phyloP scores from a whole-genome alignment of 2,888 invertebrate genomes.

The Eustalomyia histrio region DNA sequence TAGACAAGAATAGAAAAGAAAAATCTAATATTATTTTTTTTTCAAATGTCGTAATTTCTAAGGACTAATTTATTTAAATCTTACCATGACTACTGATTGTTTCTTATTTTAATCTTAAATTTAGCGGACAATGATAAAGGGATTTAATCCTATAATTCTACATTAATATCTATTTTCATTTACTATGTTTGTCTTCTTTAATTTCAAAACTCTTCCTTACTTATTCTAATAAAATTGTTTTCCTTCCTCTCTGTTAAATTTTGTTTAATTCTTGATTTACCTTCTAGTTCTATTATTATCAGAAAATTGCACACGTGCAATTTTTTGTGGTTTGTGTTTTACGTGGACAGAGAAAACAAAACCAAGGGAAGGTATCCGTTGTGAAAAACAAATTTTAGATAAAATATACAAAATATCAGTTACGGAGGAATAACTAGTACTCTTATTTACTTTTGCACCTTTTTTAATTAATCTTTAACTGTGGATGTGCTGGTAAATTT shows the following conservation, averaged over 20 bases:
- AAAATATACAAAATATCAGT: too few species aligned
- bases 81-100: too few species aligned
- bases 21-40: too few species aligned
- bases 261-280: slow-evolving; percentile 23
- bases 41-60: too few species aligned
- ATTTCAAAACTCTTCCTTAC: neutral
- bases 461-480: too few species aligned
- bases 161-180: slow-evolving; percentile 1
- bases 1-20: too few species aligned
- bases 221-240: slow-evolving; percentile 6
- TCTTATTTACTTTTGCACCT: too few species aligned
- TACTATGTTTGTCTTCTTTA: neutral
- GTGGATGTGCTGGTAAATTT: too few species aligned
- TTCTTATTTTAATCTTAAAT: neutral
- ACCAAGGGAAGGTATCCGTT: slow-evolving; percentile 6
- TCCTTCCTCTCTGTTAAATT: slow-evolving; percentile 27
- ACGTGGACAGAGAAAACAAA: neutral
- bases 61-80: too few species aligned
- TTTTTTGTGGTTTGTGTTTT: slow-evolving; percentile 48
- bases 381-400: neutral
- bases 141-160: slow-evolving; percentile 5
- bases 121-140: neutral
- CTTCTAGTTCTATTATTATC: slow-evolving; percentile 53
- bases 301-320: slow-evolving; percentile 58
- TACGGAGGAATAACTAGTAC: too few species aligned